Conservation (phyloP, 2,113 vertebrate genomes). For the Peromyscus polionotus region DNA sequence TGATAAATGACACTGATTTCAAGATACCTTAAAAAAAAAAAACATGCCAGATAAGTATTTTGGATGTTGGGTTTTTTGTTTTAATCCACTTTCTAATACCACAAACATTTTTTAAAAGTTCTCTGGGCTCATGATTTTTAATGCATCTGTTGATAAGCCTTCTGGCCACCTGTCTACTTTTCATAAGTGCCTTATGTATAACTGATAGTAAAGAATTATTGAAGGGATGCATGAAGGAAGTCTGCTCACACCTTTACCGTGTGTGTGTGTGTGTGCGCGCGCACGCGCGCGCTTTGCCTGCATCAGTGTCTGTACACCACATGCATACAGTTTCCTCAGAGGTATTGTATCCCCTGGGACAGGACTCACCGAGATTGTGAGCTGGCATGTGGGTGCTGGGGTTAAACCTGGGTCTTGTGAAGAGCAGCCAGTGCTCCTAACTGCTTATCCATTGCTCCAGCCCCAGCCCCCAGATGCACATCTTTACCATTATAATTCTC, state of each 20-base stretch:
- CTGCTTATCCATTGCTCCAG: not conserved
- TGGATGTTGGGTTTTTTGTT: slow-evolving; percentile 24
- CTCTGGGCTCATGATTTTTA: not conserved
- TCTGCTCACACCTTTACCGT: not conserved
- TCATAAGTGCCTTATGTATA: slow-evolving; percentile 35
- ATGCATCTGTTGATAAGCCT: not conserved
- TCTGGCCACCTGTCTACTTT: not conserved
- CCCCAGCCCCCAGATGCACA: not conserved
- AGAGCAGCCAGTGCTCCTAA: not conserved
- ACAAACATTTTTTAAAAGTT: slow-evolving; percentile 21
- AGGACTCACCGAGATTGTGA: not conserved
- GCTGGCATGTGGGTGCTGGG: not conserved
- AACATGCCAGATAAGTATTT: not conserved
- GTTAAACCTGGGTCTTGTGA: not conserved
- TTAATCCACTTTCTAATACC: not conserved
- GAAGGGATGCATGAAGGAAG: not conserved
- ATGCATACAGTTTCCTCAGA: too few species aligned
- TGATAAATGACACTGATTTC: slow-evolving; percentile 19
- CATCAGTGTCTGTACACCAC: not conserved
- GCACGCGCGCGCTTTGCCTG: not conserved
- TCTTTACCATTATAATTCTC: slow-evolving; percentile 41
- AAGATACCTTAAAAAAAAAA: not conserved
- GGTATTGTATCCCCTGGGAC: not conserved
- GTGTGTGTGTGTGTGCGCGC: not conserved
- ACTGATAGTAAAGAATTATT: not conserved